These are phyloP conservation scores for Rhynchonycteris naso DNA, from an alignment of 2,797 vertebrate species.

Conservation along the genomic window DNA sequence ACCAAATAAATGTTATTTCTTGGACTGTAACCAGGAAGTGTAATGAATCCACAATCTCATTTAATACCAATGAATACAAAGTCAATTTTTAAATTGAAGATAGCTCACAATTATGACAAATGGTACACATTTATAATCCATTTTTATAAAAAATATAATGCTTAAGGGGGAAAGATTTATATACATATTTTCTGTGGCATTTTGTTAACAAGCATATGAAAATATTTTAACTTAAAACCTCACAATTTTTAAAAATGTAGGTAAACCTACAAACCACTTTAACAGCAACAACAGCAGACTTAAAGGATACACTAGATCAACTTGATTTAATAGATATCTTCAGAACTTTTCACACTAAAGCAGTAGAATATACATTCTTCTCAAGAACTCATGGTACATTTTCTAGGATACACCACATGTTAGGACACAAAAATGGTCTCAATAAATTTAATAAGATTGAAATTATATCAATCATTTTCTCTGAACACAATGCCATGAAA, in stretches of 20 bases:
- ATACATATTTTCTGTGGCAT: background rate
- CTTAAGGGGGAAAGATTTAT: background rate
- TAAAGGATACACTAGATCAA: no score
- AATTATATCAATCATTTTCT: no score
- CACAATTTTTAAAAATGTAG: background rate
- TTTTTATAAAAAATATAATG: conserved; percentile 49
- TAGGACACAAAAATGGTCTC: no score
- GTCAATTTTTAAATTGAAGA: conserved; percentile 13
- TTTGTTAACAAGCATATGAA: background rate
- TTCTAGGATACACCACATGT: no score
- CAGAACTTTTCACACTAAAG: no score
- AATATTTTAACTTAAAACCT: conserved; percentile 69
- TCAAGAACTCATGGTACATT: no score
- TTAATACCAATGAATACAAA: conserved; percentile 26
- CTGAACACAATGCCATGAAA: no score
- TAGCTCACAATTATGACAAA: background rate
- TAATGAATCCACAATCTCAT: background rate
- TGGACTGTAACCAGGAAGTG: background rate
- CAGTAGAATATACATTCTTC: no score
- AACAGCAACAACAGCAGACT: no score
- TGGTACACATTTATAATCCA: background rate
- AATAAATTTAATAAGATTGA: no score
- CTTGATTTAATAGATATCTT: no score
- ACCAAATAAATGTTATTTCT: background rate
- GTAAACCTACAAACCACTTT: background rate